Evolutionary conservation across 2,797 vertebrate genomes (phyloP), one percentile per base, ranked within the genome.

Genomic region (Sebastes iracundus): DNA sequence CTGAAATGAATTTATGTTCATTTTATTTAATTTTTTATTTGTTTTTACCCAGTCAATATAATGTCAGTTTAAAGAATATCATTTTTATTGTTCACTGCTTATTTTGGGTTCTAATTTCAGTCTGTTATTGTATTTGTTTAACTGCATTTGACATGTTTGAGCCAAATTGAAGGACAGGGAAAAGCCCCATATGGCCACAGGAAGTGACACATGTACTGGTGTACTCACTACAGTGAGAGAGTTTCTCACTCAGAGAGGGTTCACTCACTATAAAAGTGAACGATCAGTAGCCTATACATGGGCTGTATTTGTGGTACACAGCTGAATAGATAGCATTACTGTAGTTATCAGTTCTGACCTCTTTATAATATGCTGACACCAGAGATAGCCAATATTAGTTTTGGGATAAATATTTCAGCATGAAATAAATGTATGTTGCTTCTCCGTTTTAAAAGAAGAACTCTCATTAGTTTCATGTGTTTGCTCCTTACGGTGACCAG

Each of bases 31-130:
- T 49, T 49, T 46, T 0, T 0, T 49, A 20, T 49, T 49, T 8
- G 46, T 20, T 49, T 49, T 49, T 49, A 49, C 46, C 46, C 46
- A 20, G 46, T 0, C 46, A 49, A 49, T 49, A 49, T 49, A 49
- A 0, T 49, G 0, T 49, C 46, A 20, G 46, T 49, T 49, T 20
- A 49, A 46, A 46, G 16, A 46, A 46, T 46, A 18, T 46, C 6
- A 0, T 20, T 49, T 49, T 0, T 49, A 18, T 49, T 49, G 0
- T 0, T 49, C 46, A 49, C 18, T 49, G 16, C 46, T 20, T 49
- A 49, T 49, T 49, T 49, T 49, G 18, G 16, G 2, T 49, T 49
- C 7, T 49, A 49, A 20, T 49, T 20, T 49, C 16, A 0, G 46
- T 23, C 11, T 55, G 53, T 55, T 55, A 55, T 55, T 55, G 22